Conservation (phyloP, 2,113 vertebrate genomes). For the Diadophis punctatus region DNA sequence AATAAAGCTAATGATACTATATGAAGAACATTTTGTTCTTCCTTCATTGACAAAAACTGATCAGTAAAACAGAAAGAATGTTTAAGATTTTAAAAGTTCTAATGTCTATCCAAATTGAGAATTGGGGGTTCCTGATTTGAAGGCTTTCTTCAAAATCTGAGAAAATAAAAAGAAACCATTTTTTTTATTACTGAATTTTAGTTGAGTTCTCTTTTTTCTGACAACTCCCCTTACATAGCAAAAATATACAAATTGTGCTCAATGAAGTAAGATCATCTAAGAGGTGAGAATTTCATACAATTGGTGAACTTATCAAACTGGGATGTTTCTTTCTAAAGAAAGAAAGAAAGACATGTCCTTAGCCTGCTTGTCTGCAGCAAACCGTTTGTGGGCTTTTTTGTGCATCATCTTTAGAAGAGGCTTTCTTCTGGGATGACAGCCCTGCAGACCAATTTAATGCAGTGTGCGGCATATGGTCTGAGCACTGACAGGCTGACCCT, state of each 20-base stretch:
- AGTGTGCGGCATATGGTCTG: too few relatives aligned
- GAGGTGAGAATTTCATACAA: not conserved
- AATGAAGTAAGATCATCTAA: not conserved
- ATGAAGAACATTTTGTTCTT: not conserved
- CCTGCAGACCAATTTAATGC: too few relatives aligned
- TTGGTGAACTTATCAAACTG: not conserved
- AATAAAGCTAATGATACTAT: not conserved
- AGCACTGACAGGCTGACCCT: too few relatives aligned
- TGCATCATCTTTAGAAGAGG: too few relatives aligned
- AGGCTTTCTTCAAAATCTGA: not conserved
- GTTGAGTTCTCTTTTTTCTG: not conserved
- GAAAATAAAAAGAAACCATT: not conserved
- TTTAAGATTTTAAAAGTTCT: not conserved
- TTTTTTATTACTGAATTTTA: not conserved
- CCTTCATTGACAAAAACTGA: not conserved
- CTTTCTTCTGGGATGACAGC: too few relatives aligned
- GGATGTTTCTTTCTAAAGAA: not conserved
- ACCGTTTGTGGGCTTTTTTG: too few relatives aligned
- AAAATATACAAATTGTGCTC: not conserved
- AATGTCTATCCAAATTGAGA: not conserved
- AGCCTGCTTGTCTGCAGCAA: too few relatives aligned
- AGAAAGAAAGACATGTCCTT: not conserved
- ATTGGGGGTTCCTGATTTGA: not conserved
- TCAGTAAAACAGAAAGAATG: not conserved
- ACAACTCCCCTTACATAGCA: not conserved